Percentiles rank a stretch among this genome's conserved stretches.
These are phyloP conservation scores for Prinia subflava DNA, from an alignment of 2,113 vertebrate genomes.

Conservation along the genomic window DNA sequence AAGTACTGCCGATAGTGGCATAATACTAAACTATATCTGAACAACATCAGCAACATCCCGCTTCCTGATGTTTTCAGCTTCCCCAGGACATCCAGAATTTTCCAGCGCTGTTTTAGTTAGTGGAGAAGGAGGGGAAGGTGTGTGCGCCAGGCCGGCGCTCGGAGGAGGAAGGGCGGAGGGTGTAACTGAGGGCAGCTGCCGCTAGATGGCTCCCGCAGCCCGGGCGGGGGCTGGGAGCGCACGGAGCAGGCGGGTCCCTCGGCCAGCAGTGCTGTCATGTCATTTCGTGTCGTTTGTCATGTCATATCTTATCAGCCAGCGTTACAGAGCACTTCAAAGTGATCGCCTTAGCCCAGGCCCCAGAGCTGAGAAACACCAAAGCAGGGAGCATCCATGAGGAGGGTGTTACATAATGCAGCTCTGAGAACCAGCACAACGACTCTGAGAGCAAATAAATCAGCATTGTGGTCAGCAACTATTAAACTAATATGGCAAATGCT, in stretches of 20 bases:
- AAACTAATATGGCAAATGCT: neutral
- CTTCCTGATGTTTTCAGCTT: neutral
- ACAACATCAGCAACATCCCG: neutral
- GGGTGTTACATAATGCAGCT: neutral
- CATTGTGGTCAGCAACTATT: neutral
- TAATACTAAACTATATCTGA: neutral
- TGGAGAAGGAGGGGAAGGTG: neutral
- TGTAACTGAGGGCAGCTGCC: rapidly evolving
- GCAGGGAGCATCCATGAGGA: neutral
- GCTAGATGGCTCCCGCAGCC: neutral
- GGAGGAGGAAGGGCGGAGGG: neutral
- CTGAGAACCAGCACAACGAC: neutral
- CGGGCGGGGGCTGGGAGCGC: rapidly evolving
- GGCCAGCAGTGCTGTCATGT: rapidly evolving
- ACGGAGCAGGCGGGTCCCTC: rapidly evolving
- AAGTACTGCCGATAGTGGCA: neutral
- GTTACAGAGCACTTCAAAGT: neutral
- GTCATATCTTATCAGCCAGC: neutral
- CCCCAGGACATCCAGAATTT: neutral
- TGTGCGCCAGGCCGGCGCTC: rapidly evolving
- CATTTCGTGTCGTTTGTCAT: rapidly evolving
- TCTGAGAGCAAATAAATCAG: neutral
- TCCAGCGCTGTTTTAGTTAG: neutral
- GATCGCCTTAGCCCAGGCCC: neutral
- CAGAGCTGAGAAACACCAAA: neutral